Percentiles rank a stretch among this genome's conserved stretches.
Conservation (phyloP, 2,797 vertebrate genomes). For the Nasua narica region DNA sequence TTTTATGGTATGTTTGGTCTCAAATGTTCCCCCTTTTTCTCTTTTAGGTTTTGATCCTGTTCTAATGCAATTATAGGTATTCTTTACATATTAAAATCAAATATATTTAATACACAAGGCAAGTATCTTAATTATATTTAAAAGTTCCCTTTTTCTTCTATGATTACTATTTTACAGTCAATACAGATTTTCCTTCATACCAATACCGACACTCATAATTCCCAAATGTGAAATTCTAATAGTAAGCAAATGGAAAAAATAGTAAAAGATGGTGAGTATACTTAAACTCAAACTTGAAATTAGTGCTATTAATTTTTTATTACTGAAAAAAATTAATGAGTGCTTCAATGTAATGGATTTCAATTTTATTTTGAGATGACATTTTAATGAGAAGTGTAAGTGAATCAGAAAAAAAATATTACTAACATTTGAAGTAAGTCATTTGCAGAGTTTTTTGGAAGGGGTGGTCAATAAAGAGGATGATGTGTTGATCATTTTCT, state of each 20-base stretch:
- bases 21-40: not conserved
- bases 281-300: conserved; percentile 32
- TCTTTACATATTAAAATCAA: not conserved
- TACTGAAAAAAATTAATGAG: conserved; percentile 28
- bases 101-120: not conserved
- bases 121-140: not conserved
- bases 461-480: not conserved
- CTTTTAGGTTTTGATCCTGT: not conserved
- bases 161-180: not conserved
- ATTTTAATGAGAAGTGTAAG: conserved; percentile 22
- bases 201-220: not conserved
- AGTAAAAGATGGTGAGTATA: not conserved
- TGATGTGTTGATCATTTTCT: not conserved
- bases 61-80: not conserved
- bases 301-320: conserved; percentile 23
- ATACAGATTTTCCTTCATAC: not conserved
- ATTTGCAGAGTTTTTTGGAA: not conserved
- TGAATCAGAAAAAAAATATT: conserved; percentile 4
- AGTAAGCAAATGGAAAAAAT: not conserved
- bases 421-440: not conserved
- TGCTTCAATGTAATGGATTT: conserved; percentile 8
- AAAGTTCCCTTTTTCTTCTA: not conserved
- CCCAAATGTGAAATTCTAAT: not conserved
- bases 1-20: not conserved
- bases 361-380: conserved; percentile 30